Conservation (phyloP, 2,113 vertebrate species). For the Protomyctophum bolini region DNA sequence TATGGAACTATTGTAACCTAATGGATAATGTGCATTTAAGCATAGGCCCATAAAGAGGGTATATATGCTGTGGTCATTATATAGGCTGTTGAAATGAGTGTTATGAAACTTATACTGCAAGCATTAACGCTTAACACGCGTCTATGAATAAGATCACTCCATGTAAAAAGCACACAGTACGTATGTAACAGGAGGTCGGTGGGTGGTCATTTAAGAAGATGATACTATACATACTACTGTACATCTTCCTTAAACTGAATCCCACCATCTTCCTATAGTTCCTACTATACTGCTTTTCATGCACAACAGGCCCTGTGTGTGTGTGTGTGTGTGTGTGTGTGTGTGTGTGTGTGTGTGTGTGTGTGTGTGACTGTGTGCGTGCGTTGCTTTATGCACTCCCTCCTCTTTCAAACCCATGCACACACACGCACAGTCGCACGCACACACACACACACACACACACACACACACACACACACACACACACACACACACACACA, state of each 20-base stretch:
- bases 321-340: neutral
- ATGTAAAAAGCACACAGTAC: neutral
- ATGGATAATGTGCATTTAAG: conserved; percentile 33
- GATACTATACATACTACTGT: no score
- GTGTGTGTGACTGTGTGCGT: no score
- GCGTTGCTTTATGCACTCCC: neutral
- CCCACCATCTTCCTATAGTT: neutral
- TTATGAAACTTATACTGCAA: conserved; percentile 33
- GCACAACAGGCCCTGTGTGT: neutral
- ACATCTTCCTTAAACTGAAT: neutral
- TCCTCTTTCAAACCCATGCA: neutral
- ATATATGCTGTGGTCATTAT: conserved; percentile 37
- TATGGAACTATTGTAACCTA: conserved; percentile 32
- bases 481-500: no score
- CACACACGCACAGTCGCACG: no score
- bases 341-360: no score
- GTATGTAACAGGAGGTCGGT: no score
- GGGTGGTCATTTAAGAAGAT: neutral
- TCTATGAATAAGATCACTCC: neutral
- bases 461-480: no score
- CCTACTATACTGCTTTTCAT: no score
- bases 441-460: no score
- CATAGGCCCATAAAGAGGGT: conserved; percentile 42
- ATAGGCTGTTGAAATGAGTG: conserved; percentile 10
- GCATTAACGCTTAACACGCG: neutral